phyloP scores from a whole-genome alignment of 2,797 vertebrate species.

The Sebastes hopkinsi region DNA sequence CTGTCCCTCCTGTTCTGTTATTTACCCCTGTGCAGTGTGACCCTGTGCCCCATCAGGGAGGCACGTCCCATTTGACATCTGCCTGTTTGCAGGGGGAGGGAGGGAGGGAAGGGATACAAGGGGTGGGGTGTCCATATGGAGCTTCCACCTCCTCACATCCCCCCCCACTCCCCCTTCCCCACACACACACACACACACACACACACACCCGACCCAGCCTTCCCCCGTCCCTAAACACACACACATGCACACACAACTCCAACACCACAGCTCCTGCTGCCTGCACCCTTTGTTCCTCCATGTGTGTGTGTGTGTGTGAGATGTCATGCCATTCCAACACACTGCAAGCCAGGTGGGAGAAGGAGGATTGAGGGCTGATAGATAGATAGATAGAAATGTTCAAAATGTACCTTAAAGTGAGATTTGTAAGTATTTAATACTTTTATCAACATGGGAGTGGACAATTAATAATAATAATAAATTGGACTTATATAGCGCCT shows the following conservation, averaged over 20 bases:
- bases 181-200: background rate
- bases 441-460: too few relatives aligned
- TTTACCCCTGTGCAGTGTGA: slow-evolving; percentile 80
- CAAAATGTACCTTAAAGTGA: too few relatives aligned
- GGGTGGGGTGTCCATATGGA: slow-evolving; percentile 79
- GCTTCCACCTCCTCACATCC: slow-evolving; percentile 32
- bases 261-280: slow-evolving; percentile 67
- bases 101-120: background rate
- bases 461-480: too few relatives aligned
- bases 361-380: background rate
- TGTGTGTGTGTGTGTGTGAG: slow-evolving; percentile 5
- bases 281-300: slow-evolving; percentile 63
- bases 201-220: slow-evolving; percentile 4
- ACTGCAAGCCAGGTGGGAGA: background rate
- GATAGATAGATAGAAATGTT: background rate
- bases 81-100: slow-evolving; percentile 75
- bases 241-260: slow-evolving; percentile 17
- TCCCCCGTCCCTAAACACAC: slow-evolving; percentile 19
- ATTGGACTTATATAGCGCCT: too few relatives aligned
- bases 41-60: slow-evolving; percentile 78
- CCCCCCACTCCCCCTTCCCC: background rate
- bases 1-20: slow-evolving; percentile 75
- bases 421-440: too few relatives aligned
- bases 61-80: slow-evolving; percentile 85
- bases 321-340: slow-evolving; percentile 54